phyloP scores from a whole-genome alignment of 2,113 vertebrate genomes.

The Ailurus styani region DNA sequence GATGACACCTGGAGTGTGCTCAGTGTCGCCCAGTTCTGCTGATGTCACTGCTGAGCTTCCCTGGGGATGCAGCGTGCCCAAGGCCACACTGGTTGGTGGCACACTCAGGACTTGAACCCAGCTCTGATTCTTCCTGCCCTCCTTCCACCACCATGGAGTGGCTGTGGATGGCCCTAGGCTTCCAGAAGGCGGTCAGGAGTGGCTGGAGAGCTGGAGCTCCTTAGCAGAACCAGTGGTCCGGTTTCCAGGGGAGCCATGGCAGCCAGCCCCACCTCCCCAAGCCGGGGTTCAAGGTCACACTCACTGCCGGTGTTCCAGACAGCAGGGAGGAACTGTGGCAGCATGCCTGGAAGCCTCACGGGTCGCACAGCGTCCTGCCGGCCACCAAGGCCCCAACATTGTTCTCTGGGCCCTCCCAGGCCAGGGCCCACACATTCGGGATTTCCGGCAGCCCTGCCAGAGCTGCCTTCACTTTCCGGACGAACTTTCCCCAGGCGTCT shows the following conservation, averaged over 20 bases:
- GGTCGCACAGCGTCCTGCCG: not conserved
- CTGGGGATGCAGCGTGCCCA: not conserved
- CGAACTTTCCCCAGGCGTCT: not conserved
- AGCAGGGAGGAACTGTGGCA: not conserved
- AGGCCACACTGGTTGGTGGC: not conserved
- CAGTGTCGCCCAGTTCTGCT: not conserved
- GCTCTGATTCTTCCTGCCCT: not conserved
- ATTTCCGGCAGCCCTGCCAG: slow-evolving; percentile 46
- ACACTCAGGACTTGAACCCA: not conserved
- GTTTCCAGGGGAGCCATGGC: not conserved
- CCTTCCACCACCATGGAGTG: accelerated
- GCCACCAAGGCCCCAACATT: not conserved
- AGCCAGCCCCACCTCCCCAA: not conserved
- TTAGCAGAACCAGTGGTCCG: not conserved
- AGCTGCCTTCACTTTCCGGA: slow-evolving; percentile 32
- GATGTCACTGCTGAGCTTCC: not conserved
- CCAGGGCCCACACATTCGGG: not conserved
- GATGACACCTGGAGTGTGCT: accelerated
- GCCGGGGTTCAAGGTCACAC: not conserved
- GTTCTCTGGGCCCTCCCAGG: slow-evolving; percentile 34
- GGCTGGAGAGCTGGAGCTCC: not conserved
- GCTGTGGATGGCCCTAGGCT: accelerated
- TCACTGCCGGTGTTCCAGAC: not conserved
- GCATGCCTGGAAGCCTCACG: slow-evolving; percentile 28
- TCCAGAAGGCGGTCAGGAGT: not conserved